Evolutionary conservation across 2,888 invertebrate species (phyloP).

Genomic region (Belgica antarctica): DNA sequence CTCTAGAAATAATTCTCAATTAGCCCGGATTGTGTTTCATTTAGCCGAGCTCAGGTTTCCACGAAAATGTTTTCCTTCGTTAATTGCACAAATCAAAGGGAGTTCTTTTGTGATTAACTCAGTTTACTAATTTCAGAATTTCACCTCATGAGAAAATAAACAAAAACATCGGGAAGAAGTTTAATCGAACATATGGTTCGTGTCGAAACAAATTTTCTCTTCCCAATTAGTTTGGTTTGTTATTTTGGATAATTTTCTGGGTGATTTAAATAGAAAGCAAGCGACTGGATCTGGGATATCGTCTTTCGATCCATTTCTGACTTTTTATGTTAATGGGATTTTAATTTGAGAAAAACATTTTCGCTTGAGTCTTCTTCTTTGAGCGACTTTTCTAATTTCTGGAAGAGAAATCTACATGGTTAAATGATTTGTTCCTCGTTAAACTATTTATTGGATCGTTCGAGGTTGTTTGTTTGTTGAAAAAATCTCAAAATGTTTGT

Average conservation of each 20-base stretch:
- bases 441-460: constrained; percentile 14
- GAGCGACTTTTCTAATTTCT: background rate
- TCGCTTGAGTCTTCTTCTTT: background rate
- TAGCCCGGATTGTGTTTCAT: background rate
- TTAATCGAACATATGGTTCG: constrained; percentile 31
- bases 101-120: no score
- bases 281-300: background rate
- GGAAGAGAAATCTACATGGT: no score
- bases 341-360: constrained; percentile 30
- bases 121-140: constrained; percentile 1
- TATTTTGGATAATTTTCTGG: constrained; percentile 1
- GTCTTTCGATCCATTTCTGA: background rate
- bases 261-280: constrained; percentile 1
- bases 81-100: no score
- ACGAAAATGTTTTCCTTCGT: no score
- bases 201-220: constrained; percentile 18
- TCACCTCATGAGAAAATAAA: constrained; percentile 22
- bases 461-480: constrained; percentile 16
- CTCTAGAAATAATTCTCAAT: no score
- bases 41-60: background rate
- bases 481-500: background rate
- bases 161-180: background rate
- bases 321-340: constrained; percentile 41
- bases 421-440: constrained; percentile 17
- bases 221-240: background rate